phyloP scores from a whole-genome alignment of 2,888 invertebrate genomes.

The Campoletis raptor region DNA sequence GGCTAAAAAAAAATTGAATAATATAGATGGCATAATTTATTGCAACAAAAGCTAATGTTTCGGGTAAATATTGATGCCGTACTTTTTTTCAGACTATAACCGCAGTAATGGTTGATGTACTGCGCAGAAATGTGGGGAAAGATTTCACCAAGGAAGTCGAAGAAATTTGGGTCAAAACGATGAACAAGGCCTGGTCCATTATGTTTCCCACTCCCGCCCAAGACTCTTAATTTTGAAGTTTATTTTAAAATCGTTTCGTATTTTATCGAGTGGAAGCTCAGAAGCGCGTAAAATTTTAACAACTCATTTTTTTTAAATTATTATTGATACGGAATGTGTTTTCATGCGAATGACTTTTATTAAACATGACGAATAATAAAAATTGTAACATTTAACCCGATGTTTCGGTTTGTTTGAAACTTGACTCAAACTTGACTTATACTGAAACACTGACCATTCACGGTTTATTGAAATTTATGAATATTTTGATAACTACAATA shows the following conservation, averaged over 20 bases:
- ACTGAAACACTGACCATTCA: neutral
- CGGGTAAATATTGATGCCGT: neutral
- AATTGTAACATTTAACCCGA: slow-evolving; percentile 6
- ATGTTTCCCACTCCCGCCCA: slow-evolving; percentile 64
- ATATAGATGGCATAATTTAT: neutral
- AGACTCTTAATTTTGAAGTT: slow-evolving; percentile 46
- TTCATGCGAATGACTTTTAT: neutral
- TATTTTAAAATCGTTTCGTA: neutral
- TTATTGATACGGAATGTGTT: neutral
- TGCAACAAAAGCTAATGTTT: neutral
- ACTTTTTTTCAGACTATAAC: slow-evolving; percentile 84
- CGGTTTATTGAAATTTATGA: neutral
- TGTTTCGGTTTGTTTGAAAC: neutral
- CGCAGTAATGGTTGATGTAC: slow-evolving; percentile 82
- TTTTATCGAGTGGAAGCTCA: neutral
- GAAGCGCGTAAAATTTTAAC: neutral
- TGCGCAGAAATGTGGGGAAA: slow-evolving; percentile 84
- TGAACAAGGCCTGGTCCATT: slow-evolving; percentile 66
- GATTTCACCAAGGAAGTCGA: slow-evolving; percentile 84
- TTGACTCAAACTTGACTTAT: neutral
- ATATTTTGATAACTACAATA: slow-evolving; percentile 2
- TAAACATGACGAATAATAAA: slow-evolving; percentile 17
- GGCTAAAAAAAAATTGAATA: neutral
- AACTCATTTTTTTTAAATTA: neutral
- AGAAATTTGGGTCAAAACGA: slow-evolving; percentile 85